Conservation (phyloP, 92 coral and sea anemone genomes). For the Pocillopora grandis region DNA sequence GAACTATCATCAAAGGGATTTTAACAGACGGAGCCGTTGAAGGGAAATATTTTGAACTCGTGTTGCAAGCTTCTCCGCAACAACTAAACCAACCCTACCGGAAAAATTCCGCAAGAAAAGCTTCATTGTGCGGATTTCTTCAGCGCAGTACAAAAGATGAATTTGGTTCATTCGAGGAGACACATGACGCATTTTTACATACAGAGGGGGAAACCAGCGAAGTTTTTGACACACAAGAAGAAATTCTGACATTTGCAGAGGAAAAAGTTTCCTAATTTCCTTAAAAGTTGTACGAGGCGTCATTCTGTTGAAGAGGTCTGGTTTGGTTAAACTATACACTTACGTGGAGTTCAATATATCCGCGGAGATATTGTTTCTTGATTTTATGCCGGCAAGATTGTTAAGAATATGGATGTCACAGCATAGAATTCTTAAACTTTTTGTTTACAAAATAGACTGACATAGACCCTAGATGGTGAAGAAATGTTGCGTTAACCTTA, state of each 20-base stretch:
- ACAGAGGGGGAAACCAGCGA: slow-evolving; percentile 9
- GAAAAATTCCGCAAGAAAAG: not conserved
- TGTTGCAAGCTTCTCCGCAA: slow-evolving; percentile 20
- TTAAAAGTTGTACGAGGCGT: not conserved
- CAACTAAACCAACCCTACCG: slow-evolving; percentile 13
- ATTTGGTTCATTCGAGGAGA: slow-evolving; percentile 27
- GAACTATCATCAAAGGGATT: slow-evolving; percentile 33
- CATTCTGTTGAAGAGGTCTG: not conserved
- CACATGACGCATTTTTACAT: slow-evolving; percentile 45
- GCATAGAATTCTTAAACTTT: not conserved
- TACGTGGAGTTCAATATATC: slow-evolving; percentile 6
- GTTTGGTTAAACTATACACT: not conserved
- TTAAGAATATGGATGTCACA: not conserved
- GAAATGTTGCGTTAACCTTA: too few relatives aligned
- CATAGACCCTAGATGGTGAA: not conserved
- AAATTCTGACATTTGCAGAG: not conserved
- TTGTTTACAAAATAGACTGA: not conserved
- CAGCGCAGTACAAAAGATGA: slow-evolving; percentile 30
- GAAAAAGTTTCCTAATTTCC: slow-evolving; percentile 9
- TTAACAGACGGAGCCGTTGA: slow-evolving; percentile 41
- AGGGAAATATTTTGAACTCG: slow-evolving; percentile 44
- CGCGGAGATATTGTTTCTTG: slow-evolving; percentile 15
- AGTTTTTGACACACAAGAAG: not conserved
- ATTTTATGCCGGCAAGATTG: slow-evolving; percentile 2
- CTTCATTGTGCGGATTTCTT: slow-evolving; percentile 33